Conservation (phyloP, 2,113 vertebrate genomes). For the Microcebus ravelobensis region DNA sequence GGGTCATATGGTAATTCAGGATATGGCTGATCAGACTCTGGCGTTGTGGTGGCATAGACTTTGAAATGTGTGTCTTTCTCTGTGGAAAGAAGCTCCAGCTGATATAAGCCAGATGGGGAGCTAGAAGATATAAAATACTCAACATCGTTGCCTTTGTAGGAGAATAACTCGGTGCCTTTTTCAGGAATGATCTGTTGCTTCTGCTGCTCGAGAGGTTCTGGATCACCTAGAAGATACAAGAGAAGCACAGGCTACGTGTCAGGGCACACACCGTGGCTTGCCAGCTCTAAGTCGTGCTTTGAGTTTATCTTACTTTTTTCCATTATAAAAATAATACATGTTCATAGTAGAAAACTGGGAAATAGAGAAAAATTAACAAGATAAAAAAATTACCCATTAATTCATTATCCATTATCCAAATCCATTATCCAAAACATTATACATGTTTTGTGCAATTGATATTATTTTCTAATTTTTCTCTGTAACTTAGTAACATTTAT, state of each 20-base stretch:
- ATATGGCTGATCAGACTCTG: constrained; percentile 96
- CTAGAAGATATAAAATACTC: constrained; percentile 94
- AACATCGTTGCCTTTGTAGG: constrained; percentile 97
- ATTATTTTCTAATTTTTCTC: not conserved
- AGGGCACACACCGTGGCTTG: not conserved
- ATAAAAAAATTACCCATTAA: not conserved
- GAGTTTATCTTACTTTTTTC: not conserved
- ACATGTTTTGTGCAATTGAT: too few species aligned
- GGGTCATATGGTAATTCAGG: constrained; percentile 96
- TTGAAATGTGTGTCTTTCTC: constrained; percentile 99
- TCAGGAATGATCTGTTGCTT: constrained; percentile 91
- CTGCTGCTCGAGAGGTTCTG: constrained; percentile 95
- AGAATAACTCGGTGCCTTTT: constrained; percentile 92
- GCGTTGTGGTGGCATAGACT: constrained; percentile 96
- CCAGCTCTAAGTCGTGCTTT: not conserved
- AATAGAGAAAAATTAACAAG: not conserved
- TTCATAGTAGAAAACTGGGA: not conserved
- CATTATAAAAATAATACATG: not conserved
- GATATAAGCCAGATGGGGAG: constrained; percentile 95
- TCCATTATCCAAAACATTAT: too few species aligned
- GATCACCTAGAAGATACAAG: constrained; percentile 87
- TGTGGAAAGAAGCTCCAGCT: constrained; percentile 96
- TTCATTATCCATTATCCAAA: not conserved
- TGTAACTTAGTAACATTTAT: not conserved
- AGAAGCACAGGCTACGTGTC: not conserved